Conservation (phyloP, 2,888 invertebrate genomes). For the Meganola albula region DNA sequence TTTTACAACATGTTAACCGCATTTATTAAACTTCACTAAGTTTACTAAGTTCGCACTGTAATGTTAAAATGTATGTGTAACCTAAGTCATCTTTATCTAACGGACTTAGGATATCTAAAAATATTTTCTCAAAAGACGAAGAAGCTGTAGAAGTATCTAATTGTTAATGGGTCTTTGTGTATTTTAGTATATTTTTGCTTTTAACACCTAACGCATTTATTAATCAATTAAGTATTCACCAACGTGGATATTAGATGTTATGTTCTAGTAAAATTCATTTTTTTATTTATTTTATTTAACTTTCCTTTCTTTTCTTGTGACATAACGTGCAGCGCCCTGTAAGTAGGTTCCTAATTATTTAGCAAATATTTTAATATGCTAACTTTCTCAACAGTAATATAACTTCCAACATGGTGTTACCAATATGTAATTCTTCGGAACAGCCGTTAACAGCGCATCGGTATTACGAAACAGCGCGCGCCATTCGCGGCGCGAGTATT, state of each 20-base stretch:
- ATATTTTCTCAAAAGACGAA: neutral
- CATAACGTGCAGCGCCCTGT: too few species aligned
- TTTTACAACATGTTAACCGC: too few species aligned
- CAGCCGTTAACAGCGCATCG: conserved; percentile 15
- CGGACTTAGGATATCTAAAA: neutral
- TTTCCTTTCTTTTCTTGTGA: too few species aligned
- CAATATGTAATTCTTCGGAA: conserved; percentile 6
- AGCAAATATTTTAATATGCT: too few species aligned
- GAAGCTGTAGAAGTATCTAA: neutral
- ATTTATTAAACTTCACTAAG: neutral
- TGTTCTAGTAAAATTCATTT: too few species aligned
- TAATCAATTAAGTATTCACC: too few species aligned
- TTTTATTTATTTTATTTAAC: too few species aligned
- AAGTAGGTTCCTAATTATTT: too few species aligned
- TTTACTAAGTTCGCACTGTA: neutral
- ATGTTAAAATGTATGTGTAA: neutral
- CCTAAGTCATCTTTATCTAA: neutral
- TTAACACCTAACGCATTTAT: neutral
- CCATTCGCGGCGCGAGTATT: conserved; percentile 41
- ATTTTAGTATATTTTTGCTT: neutral
- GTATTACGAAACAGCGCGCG: conserved; percentile 46
- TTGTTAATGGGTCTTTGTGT: neutral
- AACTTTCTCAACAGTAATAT: too few species aligned
- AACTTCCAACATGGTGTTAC: too few species aligned
- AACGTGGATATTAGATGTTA: too few species aligned